Conservation (phyloP, 1,140 invertebrate genomes). For the Pseudomyrmex concolor region DNA sequence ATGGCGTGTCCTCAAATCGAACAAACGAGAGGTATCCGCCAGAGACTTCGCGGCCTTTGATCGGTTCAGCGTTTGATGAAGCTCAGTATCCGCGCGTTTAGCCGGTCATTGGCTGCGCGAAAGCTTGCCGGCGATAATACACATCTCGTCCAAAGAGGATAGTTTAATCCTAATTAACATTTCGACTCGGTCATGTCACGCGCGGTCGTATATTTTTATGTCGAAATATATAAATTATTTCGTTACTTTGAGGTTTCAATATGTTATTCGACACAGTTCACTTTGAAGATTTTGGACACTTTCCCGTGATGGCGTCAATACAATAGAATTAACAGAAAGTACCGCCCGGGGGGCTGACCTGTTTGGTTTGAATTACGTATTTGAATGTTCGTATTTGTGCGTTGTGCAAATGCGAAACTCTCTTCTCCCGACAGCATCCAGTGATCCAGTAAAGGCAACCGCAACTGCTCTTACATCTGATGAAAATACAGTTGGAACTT, state of each 20-base stretch:
- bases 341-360: conserved; percentile 48
- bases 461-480: conserved; percentile 59
- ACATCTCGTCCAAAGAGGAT: not conserved
- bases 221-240: no score
- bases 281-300: conserved; percentile 52
- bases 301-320: not conserved
- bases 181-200: not conserved
- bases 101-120: conserved; percentile 20
- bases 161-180: conserved; percentile 28
- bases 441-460: conserved; percentile 44
- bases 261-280: not conserved
- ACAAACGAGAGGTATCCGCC: conserved; percentile 65
- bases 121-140: not conserved
- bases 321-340: conserved; percentile 61
- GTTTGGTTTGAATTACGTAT: conserved; percentile 64
- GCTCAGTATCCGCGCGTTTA: conserved; percentile 42
- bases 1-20: conserved; percentile 66
- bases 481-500: conserved; percentile 68
- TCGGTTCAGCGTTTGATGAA: conserved; percentile 58
- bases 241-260: conserved; percentile 17
- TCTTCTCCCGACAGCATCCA: conserved; percentile 32
- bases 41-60: conserved; percentile 66
- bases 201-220: not conserved
- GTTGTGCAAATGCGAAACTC: conserved; percentile 67
- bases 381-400: conserved; percentile 65